These are phyloP conservation scores for Xestia sexstrigata DNA, from an alignment of 2,888 invertebrate genomes.

Conservation along the genomic window DNA sequence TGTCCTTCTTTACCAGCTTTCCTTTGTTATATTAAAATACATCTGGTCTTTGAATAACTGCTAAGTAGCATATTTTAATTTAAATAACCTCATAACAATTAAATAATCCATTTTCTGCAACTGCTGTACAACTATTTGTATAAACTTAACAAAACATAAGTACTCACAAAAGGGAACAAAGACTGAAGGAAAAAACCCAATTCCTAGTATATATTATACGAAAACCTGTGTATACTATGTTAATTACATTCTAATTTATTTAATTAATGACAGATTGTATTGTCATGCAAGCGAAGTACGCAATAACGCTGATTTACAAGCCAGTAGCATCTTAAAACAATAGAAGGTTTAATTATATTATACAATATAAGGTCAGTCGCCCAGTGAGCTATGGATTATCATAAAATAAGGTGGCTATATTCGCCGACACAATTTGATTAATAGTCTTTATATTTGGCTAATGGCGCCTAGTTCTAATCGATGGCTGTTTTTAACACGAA, in stretches of 20 bases:
- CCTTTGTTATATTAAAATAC: neutral
- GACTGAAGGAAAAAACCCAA: slow-evolving; percentile 45
- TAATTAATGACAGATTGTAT: slow-evolving; percentile 49
- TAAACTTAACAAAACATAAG: slow-evolving; percentile 9
- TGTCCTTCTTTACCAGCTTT: neutral
- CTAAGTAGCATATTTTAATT: neutral
- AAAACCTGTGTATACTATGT: slow-evolving; percentile 39
- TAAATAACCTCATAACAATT: neutral
- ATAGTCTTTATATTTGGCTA: slow-evolving; percentile 59
- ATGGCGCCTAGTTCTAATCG: slow-evolving; percentile 67
- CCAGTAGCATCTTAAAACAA: slow-evolving; percentile 56
- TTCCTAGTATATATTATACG: slow-evolving; percentile 29
- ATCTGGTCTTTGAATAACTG: neutral
- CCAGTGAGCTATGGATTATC: slow-evolving; percentile 57
- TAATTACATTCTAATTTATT: slow-evolving; percentile 62
- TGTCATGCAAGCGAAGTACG: slow-evolving; percentile 58
- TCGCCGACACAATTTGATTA: slow-evolving; percentile 57
- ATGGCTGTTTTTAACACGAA: slow-evolving; percentile 40
- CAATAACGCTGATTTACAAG: slow-evolving; percentile 55
- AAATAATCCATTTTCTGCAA: slow-evolving; percentile 17
- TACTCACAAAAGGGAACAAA: slow-evolving; percentile 32
- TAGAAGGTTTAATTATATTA: slow-evolving; percentile 52
- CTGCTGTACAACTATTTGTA: slow-evolving; percentile 18
- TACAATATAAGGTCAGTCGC: slow-evolving; percentile 56
- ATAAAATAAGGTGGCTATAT: slow-evolving; percentile 64